Base-by-base conservation (phyloP, 2,113 vertebrate genomes). In the Neoarius graeffei region DNA sequence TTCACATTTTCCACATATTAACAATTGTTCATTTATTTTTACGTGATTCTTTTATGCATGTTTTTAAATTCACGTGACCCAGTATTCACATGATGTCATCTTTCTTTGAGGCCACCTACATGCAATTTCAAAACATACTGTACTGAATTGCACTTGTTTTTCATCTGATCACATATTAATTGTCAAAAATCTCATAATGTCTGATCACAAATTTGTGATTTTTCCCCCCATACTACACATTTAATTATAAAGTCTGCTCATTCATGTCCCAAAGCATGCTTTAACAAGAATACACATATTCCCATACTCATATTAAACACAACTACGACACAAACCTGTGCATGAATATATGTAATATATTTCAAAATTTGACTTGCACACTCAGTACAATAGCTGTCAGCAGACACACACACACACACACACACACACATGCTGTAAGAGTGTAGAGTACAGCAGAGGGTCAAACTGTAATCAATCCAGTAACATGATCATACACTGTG, bases 401-500 rank as follows among this genome's bases (percentile, higher is more conserved):
- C 25, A 9, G 27, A 69, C 52, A 14, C 62, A 56, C 66, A 71
- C 25, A 9, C 57, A 69, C 52, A 14, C 62, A 56, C 66, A 84
- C 25, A 9, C 57, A 69, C 25, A 5, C 62, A 56, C 66, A 84
- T n/a, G 52, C 35, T 7, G 8, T 84, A 57, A 60, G 23, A 82
- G 79, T 81, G 85, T 71, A 69, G 91, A 91, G 93, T 81, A 91
- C 91, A 93, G 85, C 90, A 89, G 85, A 91, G 92, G 93, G 89
- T 95, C 93, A 95, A 89, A 86, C 30, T 94, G 95, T 95, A 96
- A 96, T 94, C 93, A 91, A 96, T 94, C 94, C 93, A 93, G 95
- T 94, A 96, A 96, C 93, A 88, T 87, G 95, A 96, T 95, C 95
- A 85, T 88, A 90, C 90, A 91, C 93, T 93, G 93, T 94, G 94